These are phyloP conservation scores for Homarus americanus DNA, from an alignment of 1,140 invertebrate species.

Conservation along the genomic window DNA sequence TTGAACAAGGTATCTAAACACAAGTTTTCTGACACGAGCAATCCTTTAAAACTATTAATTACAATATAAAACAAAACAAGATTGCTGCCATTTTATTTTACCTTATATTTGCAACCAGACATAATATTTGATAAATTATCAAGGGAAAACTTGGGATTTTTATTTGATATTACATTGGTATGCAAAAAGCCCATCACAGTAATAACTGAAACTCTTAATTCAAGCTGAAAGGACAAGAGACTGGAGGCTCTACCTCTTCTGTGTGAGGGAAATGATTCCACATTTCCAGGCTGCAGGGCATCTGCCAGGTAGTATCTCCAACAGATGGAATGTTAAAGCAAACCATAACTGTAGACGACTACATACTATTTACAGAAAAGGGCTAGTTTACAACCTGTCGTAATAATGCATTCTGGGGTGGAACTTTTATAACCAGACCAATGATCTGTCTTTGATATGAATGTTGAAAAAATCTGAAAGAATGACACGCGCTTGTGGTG, in stretches of 20 bases:
- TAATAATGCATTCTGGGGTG: constrained; percentile 18
- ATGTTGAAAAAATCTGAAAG: constrained; percentile 28
- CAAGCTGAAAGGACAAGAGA: constrained; percentile 32
- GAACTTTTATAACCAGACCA: constrained; percentile 34
- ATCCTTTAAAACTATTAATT: too few species aligned
- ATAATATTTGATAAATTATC: too few species aligned
- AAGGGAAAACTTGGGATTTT: too few species aligned
- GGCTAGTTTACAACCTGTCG: constrained; percentile 25
- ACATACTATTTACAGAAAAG: constrained; percentile 16
- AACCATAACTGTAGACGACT: constrained; percentile 29
- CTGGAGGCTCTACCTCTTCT: constrained; percentile 27
- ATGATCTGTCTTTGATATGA: constrained; percentile 19
- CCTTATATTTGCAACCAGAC: too few species aligned
- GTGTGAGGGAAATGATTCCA: constrained; percentile 38
- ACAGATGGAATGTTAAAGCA: constrained; percentile 15
- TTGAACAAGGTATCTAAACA: too few species aligned
- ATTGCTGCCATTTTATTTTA: too few species aligned
- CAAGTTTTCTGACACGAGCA: too few species aligned
- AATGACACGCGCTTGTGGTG: constrained; percentile 6
- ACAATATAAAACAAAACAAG: too few species aligned
- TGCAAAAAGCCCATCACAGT: too few species aligned
- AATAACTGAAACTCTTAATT: too few species aligned
- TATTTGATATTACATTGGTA: too few species aligned
- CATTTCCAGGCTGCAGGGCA: constrained; percentile 47
- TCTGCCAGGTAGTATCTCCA: constrained; percentile 22